Base-by-base conservation (phyloP, 2,797 vertebrate genomes). In the Paratrypauchen microcephalus region DNA sequence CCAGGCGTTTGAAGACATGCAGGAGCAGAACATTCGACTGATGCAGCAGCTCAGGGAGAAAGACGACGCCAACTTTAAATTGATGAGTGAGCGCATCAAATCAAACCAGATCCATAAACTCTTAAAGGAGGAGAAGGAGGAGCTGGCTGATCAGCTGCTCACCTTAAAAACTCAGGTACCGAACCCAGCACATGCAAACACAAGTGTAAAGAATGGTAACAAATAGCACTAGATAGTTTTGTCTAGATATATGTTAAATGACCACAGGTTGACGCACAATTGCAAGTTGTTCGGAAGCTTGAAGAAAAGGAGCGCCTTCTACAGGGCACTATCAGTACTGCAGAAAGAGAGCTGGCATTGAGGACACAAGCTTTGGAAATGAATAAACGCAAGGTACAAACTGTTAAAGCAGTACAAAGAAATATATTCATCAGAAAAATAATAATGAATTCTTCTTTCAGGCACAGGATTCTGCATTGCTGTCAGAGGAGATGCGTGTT, bases 301-400 rank as follows among this genome's bases (percentile, higher is more conserved):
- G 98, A 99, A 76, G 98, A 99, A 86, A 99, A 99, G 83, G 97
- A 99, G 60, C 97, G 96, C 83, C 92, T 99, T 48, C 89, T 99
- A 58, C 97, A 99, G 91, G 96, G 95, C 87, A 99, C 95, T 65
- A 97, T 98, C 69, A 94, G 92, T 75, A 96, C 97, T 74, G 97
- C 96, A 0, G 97, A 99, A 86, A 95, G 98, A 72, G 97, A 99
- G 81, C 74, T 99, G 72, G 87, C 92, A 0, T 93, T 99, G 3
- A 86, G 96, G 68, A 97, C 96, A 12, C 97, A 99, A 78, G 96
- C 97, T 5, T 84, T 99, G 80, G 98, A 99, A 87, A 97, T 99
- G 95, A 98, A 97, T 87, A 99, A 99, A 79, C 95, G 97, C 80
- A 99, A 99, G 95, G 97, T 96, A 83, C 75, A 28, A 0, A 28